Percentiles rank a stretch among this genome's conserved stretches.
Evolutionary conservation across 1,140 invertebrate species (phyloP).

Genomic region (Telenomus remus): DNA sequence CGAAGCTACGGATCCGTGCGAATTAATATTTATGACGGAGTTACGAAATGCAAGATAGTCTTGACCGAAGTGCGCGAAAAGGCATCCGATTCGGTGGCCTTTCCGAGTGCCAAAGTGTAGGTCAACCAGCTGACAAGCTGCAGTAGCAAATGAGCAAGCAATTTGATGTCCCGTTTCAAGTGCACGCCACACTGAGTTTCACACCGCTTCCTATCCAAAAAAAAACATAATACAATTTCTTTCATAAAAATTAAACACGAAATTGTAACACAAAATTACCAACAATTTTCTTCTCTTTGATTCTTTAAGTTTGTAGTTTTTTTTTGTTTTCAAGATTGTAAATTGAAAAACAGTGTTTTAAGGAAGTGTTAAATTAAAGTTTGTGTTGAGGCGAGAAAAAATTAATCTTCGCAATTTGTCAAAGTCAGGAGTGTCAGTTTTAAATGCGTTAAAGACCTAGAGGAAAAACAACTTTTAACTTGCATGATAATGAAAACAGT

Average conservation of each 20-base stretch:
- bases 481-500: conserved; percentile 30
- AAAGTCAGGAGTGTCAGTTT: too few relatives aligned
- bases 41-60: conserved; percentile 39
- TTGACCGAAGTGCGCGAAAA: conserved; percentile 10
- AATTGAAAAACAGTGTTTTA: too few relatives aligned
- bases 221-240: conserved; percentile 1
- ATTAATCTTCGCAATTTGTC: too few relatives aligned
- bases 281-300: too few relatives aligned
- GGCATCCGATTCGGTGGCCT: background rate
- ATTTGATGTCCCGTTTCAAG: conserved; percentile 42
- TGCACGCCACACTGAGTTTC: conserved; percentile 7
- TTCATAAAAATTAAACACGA: too few relatives aligned
- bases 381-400: too few relatives aligned
- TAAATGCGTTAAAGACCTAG: conserved; percentile 1
- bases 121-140: conserved; percentile 34
- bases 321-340: too few relatives aligned
- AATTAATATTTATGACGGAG: conserved; percentile 44
- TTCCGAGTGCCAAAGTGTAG: conserved; percentile 37
- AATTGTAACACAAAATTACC: too few relatives aligned
- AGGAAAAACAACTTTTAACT: background rate
- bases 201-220: conserved; percentile 4
- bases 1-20: conserved; percentile 7
- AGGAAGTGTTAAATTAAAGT: too few relatives aligned
- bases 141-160: conserved; percentile 19
- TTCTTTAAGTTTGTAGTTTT: too few relatives aligned